These are phyloP conservation scores for Orthonevra nobilis DNA, from an alignment of 2,888 invertebrate genomes.

Conservation along the genomic window DNA sequence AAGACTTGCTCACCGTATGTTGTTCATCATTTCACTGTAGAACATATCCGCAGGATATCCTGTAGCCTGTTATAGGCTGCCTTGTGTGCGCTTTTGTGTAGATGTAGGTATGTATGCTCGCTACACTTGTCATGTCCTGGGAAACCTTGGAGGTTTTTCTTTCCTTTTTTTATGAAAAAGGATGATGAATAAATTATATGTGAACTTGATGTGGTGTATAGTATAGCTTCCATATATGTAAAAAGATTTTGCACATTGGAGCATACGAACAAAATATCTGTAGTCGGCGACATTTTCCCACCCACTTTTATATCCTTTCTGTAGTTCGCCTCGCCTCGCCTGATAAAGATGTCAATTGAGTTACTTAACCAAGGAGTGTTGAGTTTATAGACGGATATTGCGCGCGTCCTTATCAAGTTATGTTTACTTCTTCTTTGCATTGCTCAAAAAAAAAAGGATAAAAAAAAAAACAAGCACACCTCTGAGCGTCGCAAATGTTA, in stretches of 20 bases:
- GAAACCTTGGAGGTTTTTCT: conserved; percentile 12
- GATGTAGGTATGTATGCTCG: neutral
- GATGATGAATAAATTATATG: conserved; percentile 66
- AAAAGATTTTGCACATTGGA: neutral
- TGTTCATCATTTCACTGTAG: conserved; percentile 56
- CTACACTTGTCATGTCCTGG: neutral
- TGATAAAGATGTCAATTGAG: conserved; percentile 59
- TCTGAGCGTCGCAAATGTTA: conserved; percentile 50
- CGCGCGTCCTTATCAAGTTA: conserved; percentile 59
- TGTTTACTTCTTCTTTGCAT: conserved; percentile 34
- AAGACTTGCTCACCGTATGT: conserved; percentile 54
- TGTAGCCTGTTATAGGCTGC: conserved; percentile 19
- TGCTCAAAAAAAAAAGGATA: no score
- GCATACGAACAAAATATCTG: neutral
- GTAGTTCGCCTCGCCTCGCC: neutral
- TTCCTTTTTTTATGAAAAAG: conserved; percentile 36
- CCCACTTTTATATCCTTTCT: neutral
- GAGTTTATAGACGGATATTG: conserved; percentile 63
- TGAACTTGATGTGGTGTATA: conserved; percentile 53
- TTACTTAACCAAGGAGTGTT: conserved; percentile 58
- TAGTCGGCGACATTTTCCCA: conserved; percentile 42
- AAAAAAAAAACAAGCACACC: conserved; percentile 39
- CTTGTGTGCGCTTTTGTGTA: neutral
- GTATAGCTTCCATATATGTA: neutral
- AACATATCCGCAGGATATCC: conserved; percentile 66